These are phyloP conservation scores for Gopherus evgoodei DNA, from an alignment of 2,113 vertebrate genomes.

Conservation along the genomic window DNA sequence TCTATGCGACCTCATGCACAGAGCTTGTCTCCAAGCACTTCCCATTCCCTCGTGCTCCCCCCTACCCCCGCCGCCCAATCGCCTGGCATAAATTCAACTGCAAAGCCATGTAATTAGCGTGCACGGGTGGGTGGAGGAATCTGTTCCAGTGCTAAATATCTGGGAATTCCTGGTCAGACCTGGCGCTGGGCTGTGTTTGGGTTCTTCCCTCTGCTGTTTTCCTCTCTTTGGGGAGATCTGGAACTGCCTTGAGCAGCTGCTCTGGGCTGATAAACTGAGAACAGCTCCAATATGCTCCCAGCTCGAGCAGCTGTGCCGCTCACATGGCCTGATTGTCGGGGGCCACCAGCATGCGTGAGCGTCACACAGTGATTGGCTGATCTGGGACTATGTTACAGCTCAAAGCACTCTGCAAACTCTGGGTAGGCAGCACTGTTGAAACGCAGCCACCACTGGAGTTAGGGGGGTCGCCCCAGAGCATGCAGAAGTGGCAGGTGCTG, in stretches of 20 bases:
- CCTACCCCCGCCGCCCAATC: not conserved
- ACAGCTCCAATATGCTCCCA: not conserved
- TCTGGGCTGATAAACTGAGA: not conserved
- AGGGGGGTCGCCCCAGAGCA: fast-evolving
- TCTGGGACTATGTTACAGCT: not conserved
- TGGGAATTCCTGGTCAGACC: not conserved
- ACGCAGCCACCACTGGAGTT: not conserved
- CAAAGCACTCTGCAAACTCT: not conserved
- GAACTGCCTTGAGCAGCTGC: not conserved
- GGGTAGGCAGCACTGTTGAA: not conserved
- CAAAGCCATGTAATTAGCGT: not conserved
- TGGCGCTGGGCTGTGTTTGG: not conserved
- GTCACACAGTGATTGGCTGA: not conserved
- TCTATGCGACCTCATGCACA: too few relatives aligned
- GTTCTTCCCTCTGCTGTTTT: not conserved
- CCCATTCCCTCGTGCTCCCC: not conserved
- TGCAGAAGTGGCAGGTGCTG: not conserved
- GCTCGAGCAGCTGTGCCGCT: not conserved
- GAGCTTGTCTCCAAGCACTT: not conserved
- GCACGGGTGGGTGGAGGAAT: not conserved
- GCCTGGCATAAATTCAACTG: not conserved
- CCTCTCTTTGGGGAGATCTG: not conserved
- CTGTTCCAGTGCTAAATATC: not conserved
- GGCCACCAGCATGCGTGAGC: not conserved
- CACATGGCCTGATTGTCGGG: not conserved